Base-by-base conservation (phyloP, 2,888 invertebrate species). In the Zaprionus obscuricornis region DNA sequence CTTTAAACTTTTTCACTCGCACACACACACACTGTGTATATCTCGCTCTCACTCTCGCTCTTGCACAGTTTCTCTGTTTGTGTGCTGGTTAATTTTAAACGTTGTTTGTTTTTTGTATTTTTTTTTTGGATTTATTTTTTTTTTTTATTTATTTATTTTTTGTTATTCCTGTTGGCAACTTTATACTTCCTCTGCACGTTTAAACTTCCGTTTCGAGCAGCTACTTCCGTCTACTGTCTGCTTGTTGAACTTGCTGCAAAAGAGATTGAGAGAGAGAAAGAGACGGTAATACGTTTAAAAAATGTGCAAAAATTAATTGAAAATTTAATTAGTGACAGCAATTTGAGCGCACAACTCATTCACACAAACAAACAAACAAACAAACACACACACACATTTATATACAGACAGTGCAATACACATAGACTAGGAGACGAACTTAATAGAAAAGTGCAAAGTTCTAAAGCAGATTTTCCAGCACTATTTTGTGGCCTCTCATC, bases 291-390 rank as follows among this genome's bases (percentile, higher is more conserved):
- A n/a, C n/a, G n/a, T n/a, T n/a, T n/a, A n/a, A 13, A 49, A 43
- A 49, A 51, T 51, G 20, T 18, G 29, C 29, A 39, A 8, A 55
- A 43, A 59, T 74, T 65, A 70, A 70, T 79, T 63, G 47, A 42
- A 51, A 71, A 62, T 76, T 81, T 62, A 70, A 70, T 74, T 66
- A 75, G 66, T 58, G 69, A 43, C 20, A 51, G 43, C 42, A 56
- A 62, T 58, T 70, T 42, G 46, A 70, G 57, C 49, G 26, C 45
- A 51, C 47, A 63, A 34, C 45, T 62, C 29, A n/a, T n/a, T 56
- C 42, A 64, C n/a, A 56, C 27, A 56, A 46, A 27, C 20, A 16
- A 26, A 42, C 37, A 50, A 18, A 8, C 42, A 10, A 20, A 5
- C 31, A 39, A 27, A 17, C 18, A 34, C 13, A 46, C 6, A 27